Evolutionary conservation across 2,888 invertebrate genomes (phyloP).

Genomic region (Acanthosepion esculentum): DNA sequence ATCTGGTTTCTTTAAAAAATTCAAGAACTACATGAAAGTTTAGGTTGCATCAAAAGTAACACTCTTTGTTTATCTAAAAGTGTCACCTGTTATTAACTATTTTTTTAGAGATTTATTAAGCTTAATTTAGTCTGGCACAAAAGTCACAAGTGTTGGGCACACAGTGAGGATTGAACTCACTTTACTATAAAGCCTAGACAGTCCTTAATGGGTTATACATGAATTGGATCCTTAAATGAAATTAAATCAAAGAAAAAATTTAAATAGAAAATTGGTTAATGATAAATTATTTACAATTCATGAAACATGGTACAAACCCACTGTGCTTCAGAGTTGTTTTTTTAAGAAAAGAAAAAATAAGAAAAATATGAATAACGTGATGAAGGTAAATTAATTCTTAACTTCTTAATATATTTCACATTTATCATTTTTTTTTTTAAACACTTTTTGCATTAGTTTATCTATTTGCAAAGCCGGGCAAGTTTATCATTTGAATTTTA

Average conservation of each 20-base stretch:
- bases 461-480: background rate
- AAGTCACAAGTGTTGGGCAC: background rate
- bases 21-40: background rate
- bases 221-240: background rate
- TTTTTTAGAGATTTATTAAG: background rate
- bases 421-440: background rate
- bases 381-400: background rate
- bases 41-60: background rate
- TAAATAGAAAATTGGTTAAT: background rate
- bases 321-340: background rate
- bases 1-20: background rate
- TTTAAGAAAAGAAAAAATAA: background rate
- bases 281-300: background rate
- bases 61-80: background rate
- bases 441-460: background rate
- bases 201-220: background rate
- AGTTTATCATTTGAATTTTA: background rate
- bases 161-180: background rate
- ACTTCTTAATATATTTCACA: conserved; percentile 33
- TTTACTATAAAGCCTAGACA: background rate
- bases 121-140: background rate
- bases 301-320: background rate
- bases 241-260: background rate
- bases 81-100: background rate
- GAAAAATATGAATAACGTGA: background rate